Evolutionary conservation across 2,888 invertebrate genomes (phyloP).

Genomic region (Xestia sexstrigata): DNA sequence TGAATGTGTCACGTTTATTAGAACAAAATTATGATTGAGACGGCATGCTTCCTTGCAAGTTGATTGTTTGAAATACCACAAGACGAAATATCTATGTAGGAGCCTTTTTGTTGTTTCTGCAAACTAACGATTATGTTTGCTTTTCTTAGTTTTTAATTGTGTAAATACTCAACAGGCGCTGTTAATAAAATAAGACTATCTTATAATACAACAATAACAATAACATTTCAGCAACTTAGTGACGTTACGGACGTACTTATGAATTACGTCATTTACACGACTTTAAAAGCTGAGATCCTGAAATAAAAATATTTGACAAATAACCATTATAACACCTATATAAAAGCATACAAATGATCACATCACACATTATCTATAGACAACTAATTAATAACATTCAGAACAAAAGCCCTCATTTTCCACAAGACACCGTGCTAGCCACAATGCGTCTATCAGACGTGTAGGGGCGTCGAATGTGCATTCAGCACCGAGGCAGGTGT

Average conservation of each 20-base stretch:
- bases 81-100: neutral
- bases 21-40: conserved; percentile 8
- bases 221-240: neutral
- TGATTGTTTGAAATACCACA: neutral
- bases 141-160: neutral
- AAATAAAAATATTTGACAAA: neutral
- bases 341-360: neutral
- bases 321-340: neutral
- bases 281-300: neutral
- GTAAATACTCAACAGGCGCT: neutral
- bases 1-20: conserved; percentile 6
- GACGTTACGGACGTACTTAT: neutral
- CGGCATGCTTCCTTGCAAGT: neutral
- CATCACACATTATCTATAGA: conserved; percentile 18
- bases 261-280: neutral
- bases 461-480: conserved; percentile 78
- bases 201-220: neutral
- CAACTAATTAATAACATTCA: conserved; percentile 47
- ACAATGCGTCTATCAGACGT: conserved; percentile 69
- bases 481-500: conserved; percentile 75
- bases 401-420: conserved; percentile 44
- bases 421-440: conserved; percentile 41
- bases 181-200: neutral
- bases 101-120: neutral
- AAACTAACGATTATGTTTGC: neutral